phyloP scores from a whole-genome alignment of 2,797 vertebrate species.

The Pseudopleuronectes americanus region DNA sequence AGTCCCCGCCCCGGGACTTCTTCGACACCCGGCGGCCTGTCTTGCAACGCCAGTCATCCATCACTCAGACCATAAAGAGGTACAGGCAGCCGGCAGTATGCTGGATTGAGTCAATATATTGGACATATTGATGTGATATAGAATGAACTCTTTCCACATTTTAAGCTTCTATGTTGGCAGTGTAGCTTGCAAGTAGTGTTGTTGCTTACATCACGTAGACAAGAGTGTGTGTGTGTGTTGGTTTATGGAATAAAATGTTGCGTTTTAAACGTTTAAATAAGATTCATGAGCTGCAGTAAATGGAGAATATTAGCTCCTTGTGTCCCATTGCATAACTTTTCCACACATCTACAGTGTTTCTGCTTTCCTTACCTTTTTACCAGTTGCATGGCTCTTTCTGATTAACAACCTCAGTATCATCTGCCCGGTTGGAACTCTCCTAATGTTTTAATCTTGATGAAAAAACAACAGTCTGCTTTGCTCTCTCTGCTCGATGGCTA shows the following conservation, averaged over 20 bases:
- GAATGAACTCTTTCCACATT: constrained; percentile 12
- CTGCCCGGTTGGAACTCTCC: constrained; percentile 34
- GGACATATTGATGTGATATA: not conserved
- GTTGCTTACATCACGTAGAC: not conserved
- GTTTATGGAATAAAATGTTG: constrained; percentile 7
- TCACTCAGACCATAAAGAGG: constrained; percentile 99
- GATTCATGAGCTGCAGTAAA: constrained; percentile 3
- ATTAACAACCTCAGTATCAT: constrained; percentile 39
- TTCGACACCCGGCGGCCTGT: constrained; percentile 86
- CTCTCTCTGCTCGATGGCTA: constrained; percentile 54
- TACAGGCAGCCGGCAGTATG: constrained; percentile 60
- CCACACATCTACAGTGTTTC: constrained; percentile 12
- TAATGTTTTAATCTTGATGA: constrained; percentile 29
- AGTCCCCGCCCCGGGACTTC: constrained; percentile 85
- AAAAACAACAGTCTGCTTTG: constrained; percentile 49
- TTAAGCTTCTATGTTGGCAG: not conserved
- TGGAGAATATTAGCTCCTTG: constrained; percentile 3
- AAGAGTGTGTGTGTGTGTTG: constrained; percentile 7
- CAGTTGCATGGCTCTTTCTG: constrained; percentile 45
- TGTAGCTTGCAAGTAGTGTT: no score
- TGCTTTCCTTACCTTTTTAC: constrained; percentile 43
- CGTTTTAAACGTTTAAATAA: constrained; percentile 9
- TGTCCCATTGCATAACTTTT: constrained; percentile 13
- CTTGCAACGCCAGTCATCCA: constrained; percentile 94
- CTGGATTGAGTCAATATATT: not conserved